Evolutionary conservation across 2,113 vertebrate genomes (phyloP).

Genomic region (Baryphthengus martii): DNA sequence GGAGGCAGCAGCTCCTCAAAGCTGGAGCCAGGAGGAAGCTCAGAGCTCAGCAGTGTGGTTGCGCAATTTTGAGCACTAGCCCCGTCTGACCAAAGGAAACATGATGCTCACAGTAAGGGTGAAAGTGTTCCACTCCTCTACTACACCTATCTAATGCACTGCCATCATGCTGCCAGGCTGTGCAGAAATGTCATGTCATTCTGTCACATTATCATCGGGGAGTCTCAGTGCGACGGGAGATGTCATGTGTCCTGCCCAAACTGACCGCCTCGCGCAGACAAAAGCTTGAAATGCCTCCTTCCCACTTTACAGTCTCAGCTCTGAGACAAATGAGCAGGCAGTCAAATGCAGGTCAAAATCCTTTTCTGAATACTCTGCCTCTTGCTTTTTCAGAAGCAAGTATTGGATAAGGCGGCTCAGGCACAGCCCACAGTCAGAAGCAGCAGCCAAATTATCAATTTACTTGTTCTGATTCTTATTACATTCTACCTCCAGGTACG

Average conservation of each 20-base stretch:
- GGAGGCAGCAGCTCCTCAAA: not conserved
- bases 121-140: not conserved
- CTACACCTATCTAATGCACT: not conserved
- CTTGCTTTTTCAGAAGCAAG: not conserved
- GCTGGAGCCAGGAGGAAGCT: not conserved
- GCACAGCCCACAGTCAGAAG: conserved; percentile 3
- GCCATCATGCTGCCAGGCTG: not conserved
- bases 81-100: not conserved
- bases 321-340: not conserved
- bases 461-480: conserved; percentile 52
- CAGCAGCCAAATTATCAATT: conserved; percentile 56
- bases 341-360: not conserved
- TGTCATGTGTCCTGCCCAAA: not conserved
- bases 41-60: not conserved
- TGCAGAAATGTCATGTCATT: not conserved
- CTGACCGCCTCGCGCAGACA: not conserved
- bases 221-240: not conserved
- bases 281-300: not conserved
- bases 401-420: conserved; percentile 13
- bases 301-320: not conserved
- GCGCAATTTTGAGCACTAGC: not conserved
- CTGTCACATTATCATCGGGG: not conserved
- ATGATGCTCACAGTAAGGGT: not conserved
- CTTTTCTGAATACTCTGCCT: not conserved
- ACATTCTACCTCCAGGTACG: conserved; percentile 48